Evolutionary conservation across 2,113 vertebrate genomes (phyloP), one percentile per base, ranked within the genome.

Genomic region (Myiopsitta monachus): DNA sequence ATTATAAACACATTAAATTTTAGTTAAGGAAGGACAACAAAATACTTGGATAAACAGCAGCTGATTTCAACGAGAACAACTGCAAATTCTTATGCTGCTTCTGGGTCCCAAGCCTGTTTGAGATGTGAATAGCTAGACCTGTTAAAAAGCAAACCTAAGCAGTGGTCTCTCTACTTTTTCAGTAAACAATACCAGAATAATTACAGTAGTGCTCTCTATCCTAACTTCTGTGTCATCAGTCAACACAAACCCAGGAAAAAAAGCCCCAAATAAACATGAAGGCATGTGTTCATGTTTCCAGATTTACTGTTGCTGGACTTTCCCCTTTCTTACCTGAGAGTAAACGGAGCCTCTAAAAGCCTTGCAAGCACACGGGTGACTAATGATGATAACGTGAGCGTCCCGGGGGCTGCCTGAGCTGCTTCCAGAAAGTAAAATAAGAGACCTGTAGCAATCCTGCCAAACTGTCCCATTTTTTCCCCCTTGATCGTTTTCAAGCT

Each of bases 241-340:
- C 88, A 88, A 82, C 39, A 11, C 23, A 86, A 78, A 78, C 28
- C 8, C 44, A 38, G 33, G n/a, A 77, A 70, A 39, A 59, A 80
- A 93, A 90, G 7, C 1, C 7, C 9, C 3, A 27, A 74, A 41
- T 41, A 69, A 94, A 79, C 14, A 76, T 3, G 10, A 78, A 94
- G 24, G 4, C 27, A 39, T 36, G 24, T 4, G 15, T 16, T 92
- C 33, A 2, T 72, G 16, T 61, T 93, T 72, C 33, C 55, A 88
- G 33, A 59, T 81, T 72, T 78, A 75, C 21, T 61, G 38, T 43
- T 66, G 31, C 44, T 92, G 92, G 88, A 97, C 80, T 93, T 96
- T 90, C 47, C 73, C 79, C 88, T 88, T 90, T 57, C 69, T 77
- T 76, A 44, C 30, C 1, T n/a, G 14, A 73, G 62, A 14, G 47